Base-by-base conservation (phyloP, 64 coral and sea anemone genomes). In the Catalaphyllia jardinei region DNA sequence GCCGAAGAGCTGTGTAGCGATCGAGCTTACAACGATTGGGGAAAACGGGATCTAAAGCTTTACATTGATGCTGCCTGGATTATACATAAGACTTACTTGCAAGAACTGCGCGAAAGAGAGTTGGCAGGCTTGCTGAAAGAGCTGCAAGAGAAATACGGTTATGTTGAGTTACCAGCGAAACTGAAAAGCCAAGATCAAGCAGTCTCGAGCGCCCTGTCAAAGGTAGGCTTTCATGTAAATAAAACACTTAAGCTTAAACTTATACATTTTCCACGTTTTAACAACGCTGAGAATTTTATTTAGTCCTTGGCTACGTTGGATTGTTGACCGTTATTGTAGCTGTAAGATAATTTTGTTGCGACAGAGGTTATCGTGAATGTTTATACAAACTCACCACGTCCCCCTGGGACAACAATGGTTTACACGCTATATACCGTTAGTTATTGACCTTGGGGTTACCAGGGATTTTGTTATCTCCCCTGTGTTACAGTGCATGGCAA, bases 51-150 rank as follows among this genome's bases (percentile, higher is more conserved):
- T 95, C 78, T 99, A 38, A 99, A 99, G 35, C 93, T 99, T 24
- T 99, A 95, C 61, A 95, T 99, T 50, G 97, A 99, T 31, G 97
- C 97, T 16, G 97, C 97, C 10, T 99, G 97, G 97, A 95, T 99
- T 29, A 95, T 95, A 27, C 94, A 99, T 55, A 99, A 99, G 63
- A 99, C 97, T 18, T 95, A 93, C 60, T 69, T 99, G 24, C 97
- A 99, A 86, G 97, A 99, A 65, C 18, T 91, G 4, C 91, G 84
- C 1, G 97, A 99, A 67, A 71, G 97, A 29, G 90, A 95, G 88
- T 62, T 99, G 19, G 89, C 86, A 3, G 97, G 95, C 19, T 85
- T 75, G 52, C 31, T 99, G 17, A 91, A 77, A 75, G 97, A 95
- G 76, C 78, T 99, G 15, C 91, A 95, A 52, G 94, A 99, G n/a